Evolutionary conservation across 2,888 invertebrate species (phyloP), one percentile per base, ranked within the genome.

Genomic region (Trilocha varians): DNA sequence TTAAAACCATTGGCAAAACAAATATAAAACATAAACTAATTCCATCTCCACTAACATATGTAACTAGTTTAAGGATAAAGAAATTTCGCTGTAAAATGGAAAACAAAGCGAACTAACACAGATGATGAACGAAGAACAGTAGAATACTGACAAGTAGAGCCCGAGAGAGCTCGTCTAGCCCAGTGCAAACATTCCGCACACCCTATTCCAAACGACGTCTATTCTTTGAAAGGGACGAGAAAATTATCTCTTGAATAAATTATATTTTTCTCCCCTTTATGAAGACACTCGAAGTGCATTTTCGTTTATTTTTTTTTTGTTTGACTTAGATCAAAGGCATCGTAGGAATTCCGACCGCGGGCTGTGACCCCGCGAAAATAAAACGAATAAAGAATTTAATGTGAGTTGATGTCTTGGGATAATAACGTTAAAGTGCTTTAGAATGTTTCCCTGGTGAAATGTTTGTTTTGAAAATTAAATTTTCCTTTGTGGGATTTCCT

Each of bases 231-330:
- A 76, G 78, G 76, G 76, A 74, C 73, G 73, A 83, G 84, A 79
- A 83, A 84, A 85, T 84, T 85, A 84, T 85, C 83, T 82, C 76
- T 70, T 85, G 84, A 85, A 85, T 85, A 85, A 85, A 84, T 85
- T 83, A 85, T 83, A 82, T 82, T 80, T 76, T 72, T 71, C 74
- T 68, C 68, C 79, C 79, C 74, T 78, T 82, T 79, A 84, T 83
- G 76, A 84, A 84, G 84, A 83, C 80, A 74, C 74, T 67, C 78
- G 72, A 75, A 84, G 80, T 85, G 83, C 84, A 82, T 84, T 85
- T 83, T 76, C 72, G 74, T 74, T 70, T 76, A 70, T 71, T 76
- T 80, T 70, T 72, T 66, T 57, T 66, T 71, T 71, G 68, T 74
- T 73, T 66, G 67, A 59, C 66, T 70, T 62, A 76, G 78, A 83